These are phyloP conservation scores for Setophaga coronata DNA, from an alignment of 2,113 vertebrate species.

Conservation along the genomic window DNA sequence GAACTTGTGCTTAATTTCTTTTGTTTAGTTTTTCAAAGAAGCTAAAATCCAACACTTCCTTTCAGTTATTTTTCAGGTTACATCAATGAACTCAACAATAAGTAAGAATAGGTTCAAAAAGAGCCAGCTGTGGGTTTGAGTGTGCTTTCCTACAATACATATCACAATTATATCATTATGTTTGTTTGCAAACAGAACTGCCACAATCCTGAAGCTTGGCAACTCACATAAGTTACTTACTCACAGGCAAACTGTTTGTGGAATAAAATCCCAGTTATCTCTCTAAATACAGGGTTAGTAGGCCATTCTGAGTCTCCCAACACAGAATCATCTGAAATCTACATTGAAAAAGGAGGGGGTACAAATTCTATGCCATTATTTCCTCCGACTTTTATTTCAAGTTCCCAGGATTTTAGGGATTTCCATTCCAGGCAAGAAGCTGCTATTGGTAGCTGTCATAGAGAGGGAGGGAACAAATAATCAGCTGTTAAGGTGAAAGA, in stretches of 20 bases:
- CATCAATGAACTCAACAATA: neutral
- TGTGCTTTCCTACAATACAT: neutral
- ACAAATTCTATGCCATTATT: neutral
- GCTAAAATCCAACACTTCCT: neutral
- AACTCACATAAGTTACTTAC: neutral
- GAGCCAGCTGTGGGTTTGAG: neutral
- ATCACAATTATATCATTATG: neutral
- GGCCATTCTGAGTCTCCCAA: neutral
- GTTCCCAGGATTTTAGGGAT: neutral
- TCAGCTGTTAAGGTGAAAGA: neutral
- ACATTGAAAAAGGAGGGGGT: neutral
- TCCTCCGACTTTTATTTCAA: neutral
- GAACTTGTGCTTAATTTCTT: neutral
- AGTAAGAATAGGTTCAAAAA: neutral
- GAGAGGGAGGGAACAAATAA: neutral
- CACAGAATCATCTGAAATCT: neutral
- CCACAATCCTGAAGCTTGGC: neutral
- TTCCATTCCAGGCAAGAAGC: neutral
- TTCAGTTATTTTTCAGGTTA: neutral
- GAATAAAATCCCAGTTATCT: neutral
- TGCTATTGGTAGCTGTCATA: neutral
- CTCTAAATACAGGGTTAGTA: neutral
- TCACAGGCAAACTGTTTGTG: neutral
- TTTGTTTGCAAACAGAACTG: neutral
- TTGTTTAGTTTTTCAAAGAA: neutral